Conservation (phyloP, 2,113 vertebrate species). For the Merops nubicus region DNA sequence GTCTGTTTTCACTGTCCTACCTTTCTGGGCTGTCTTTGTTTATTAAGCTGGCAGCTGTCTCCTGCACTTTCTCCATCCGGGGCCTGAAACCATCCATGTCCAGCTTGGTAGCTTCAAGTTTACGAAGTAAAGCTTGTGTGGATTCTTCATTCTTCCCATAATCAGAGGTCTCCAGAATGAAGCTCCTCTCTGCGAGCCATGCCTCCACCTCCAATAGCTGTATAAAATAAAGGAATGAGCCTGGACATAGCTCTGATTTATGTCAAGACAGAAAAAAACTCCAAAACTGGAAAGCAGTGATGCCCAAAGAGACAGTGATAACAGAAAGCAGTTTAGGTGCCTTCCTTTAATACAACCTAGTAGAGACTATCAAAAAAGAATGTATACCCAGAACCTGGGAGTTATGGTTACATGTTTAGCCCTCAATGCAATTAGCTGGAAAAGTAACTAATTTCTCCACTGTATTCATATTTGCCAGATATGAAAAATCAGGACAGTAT, state of each 20-base stretch:
- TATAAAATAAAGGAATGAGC: not conserved
- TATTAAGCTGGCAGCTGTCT: slow-evolving; percentile 75
- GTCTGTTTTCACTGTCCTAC: slow-evolving; percentile 40
- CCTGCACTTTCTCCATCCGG: slow-evolving; percentile 72
- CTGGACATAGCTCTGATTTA: not conserved
- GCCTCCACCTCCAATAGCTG: slow-evolving; percentile 85
- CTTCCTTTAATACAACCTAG: not conserved
- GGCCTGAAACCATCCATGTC: slow-evolving; percentile 80
- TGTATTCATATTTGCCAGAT: not conserved
- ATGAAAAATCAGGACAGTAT: not conserved
- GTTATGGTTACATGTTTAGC: not conserved
- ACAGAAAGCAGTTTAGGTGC: not conserved
- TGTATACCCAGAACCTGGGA: not conserved
- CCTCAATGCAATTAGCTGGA: not conserved
- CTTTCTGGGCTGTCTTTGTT: slow-evolving; percentile 78
- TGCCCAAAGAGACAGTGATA: not conserved
- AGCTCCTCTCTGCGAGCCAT: slow-evolving; percentile 81
- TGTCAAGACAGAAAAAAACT: not conserved
- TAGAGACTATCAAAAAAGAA: not conserved
- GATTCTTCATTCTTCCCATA: slow-evolving; percentile 83
- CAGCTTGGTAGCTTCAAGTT: slow-evolving; percentile 80
- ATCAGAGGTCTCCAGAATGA: slow-evolving; percentile 76
- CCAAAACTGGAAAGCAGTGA: not conserved
- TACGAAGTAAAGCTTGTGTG: slow-evolving; percentile 78
- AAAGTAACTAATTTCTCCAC: not conserved